Evolutionary conservation across 2,113 vertebrate genomes (phyloP).

Genomic region (Protobothrops mucrosquamatus): DNA sequence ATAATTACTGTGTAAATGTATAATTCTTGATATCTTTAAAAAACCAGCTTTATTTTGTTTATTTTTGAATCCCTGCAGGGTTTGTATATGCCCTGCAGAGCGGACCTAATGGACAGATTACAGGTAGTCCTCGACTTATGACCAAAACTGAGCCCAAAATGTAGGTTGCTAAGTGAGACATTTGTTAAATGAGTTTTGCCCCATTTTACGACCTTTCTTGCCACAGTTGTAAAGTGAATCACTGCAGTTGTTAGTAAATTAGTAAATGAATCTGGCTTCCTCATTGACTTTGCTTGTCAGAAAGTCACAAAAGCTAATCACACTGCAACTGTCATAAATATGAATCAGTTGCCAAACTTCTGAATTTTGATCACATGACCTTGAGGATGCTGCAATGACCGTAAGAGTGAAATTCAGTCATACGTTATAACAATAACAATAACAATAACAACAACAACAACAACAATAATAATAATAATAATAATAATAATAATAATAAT

Average conservation of each 20-base stretch:
- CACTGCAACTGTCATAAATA: background rate
- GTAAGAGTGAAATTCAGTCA: background rate
- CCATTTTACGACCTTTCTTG: background rate
- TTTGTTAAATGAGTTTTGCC: background rate
- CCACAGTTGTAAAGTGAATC: background rate
- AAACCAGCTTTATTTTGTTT: background rate
- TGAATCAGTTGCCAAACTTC: background rate
- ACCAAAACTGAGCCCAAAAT: background rate
- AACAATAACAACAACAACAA: too few species aligned
- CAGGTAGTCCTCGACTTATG: background rate
- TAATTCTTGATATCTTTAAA: slow-evolving; percentile 27
- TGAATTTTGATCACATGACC: background rate
- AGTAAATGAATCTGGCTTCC: background rate
- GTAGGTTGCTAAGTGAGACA: background rate
- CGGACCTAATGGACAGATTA: background rate
- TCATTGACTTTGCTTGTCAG: background rate
- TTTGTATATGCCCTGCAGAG: slow-evolving; percentile 10
- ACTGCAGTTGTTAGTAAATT: background rate
- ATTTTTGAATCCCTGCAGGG: slow-evolving; percentile 36
- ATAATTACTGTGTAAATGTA: slow-evolving; percentile 8
- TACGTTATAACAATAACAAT: background rate
- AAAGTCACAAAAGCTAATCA: background rate
- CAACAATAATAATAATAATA: too few species aligned
- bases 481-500: too few species aligned
- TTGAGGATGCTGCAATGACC: background rate